A percentile compares a stretch with the other conserved stretches of the same genome.
phyloP scores from a whole-genome alignment of 2,113 vertebrate genomes.

The Vicugna pacos region DNA sequence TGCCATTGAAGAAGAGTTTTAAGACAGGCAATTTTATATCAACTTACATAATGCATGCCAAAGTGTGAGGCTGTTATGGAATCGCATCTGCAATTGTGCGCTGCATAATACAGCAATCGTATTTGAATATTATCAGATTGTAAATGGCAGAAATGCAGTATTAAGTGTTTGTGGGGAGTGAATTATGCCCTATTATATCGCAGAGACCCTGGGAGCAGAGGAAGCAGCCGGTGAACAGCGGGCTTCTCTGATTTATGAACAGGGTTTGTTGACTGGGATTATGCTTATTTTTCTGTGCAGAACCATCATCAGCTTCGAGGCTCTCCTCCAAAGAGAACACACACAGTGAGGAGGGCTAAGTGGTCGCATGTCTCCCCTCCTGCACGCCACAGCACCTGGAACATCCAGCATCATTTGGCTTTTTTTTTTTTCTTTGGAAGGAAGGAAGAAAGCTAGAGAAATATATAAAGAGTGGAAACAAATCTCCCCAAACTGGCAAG shows the following conservation, averaged over 20 bases:
- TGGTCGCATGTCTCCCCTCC: not conserved
- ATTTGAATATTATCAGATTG: no score
- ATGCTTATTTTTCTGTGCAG: conserved; percentile 72
- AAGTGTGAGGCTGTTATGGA: no score
- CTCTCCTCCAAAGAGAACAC: conserved; percentile 13
- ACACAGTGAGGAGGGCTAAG: not conserved
- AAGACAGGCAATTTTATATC: no score
- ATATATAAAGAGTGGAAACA: not conserved
- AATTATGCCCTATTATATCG: no score
- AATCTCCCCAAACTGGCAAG: conserved; percentile 4
- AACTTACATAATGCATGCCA: no score
- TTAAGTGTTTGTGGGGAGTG: no score
- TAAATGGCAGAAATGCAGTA: no score
- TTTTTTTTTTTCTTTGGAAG: not conserved
- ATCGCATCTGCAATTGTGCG: no score
- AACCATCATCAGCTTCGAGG: conserved; percentile 38
- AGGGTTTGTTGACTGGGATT: conserved; percentile 53
- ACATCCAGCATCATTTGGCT: not conserved
- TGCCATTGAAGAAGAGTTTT: no score
- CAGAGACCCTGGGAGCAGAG: conserved; percentile 73
- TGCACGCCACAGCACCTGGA: not conserved
- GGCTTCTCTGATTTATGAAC: conserved; percentile 76
- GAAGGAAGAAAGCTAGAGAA: not conserved
- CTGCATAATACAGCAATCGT: no score
- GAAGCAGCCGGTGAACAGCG: conserved; percentile 53